phyloP scores from a whole-genome alignment of 2,113 vertebrate genomes.

The Hydropotes inermis region DNA sequence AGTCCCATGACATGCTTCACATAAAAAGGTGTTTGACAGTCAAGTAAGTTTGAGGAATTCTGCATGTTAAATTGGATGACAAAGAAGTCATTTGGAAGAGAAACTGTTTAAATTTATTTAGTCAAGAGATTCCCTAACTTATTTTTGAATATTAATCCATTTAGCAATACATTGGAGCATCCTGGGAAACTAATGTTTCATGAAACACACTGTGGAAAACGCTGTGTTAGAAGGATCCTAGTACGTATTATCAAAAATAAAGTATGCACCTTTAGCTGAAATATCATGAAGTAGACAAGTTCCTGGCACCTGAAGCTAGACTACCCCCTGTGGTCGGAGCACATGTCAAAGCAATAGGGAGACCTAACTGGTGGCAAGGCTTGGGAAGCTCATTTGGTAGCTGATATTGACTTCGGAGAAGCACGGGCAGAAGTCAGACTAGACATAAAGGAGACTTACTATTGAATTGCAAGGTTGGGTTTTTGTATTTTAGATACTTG shows the following conservation, averaged over 20 bases:
- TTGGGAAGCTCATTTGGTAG: not conserved
- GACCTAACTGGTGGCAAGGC: no score
- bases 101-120: not conserved
- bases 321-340: not conserved
- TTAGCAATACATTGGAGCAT: not conserved
- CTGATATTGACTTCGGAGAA: not conserved
- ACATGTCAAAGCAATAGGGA: not conserved
- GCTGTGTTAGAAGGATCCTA: not conserved
- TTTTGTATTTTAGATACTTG: not conserved
- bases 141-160: not conserved
- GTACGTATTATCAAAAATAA: not conserved
- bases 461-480: not conserved
- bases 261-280: not conserved
- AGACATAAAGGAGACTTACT: not conserved
- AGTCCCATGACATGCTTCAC: not conserved
- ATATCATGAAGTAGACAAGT: not conserved
- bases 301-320: not conserved
- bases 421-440: not conserved
- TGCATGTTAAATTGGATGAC: not conserved
- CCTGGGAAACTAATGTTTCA: not conserved
- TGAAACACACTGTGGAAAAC: not conserved
- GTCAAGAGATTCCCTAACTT: not conserved
- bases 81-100: slow-evolving; percentile 9
- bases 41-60: not conserved
- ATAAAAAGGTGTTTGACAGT: not conserved